These are phyloP conservation scores for Lacanobia oleracea DNA, from an alignment of 2,888 invertebrate species.

Conservation along the genomic window DNA sequence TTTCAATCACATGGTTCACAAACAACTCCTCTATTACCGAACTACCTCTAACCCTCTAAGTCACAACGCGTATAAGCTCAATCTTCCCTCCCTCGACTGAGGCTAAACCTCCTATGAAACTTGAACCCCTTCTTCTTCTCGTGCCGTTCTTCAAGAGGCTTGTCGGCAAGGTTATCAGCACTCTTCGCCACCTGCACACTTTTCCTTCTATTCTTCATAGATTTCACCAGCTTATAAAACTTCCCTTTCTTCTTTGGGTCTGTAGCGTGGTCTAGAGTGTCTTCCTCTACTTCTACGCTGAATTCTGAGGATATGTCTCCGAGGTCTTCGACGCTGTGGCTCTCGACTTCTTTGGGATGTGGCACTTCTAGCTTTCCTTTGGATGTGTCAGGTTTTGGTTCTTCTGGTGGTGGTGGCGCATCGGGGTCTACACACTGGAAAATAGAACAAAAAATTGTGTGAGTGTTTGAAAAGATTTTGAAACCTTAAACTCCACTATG, in stretches of 20 bases:
- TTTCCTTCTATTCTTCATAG: constrained; percentile 88
- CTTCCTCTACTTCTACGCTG: constrained; percentile 87
- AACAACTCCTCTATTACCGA: neutral
- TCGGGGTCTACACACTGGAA: constrained; percentile 87
- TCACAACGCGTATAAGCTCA: constrained; percentile 74
- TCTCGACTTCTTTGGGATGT: constrained; percentile 78
- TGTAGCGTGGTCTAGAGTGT: constrained; percentile 75
- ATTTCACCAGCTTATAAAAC: constrained; percentile 86
- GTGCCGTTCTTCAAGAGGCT: constrained; percentile 79
- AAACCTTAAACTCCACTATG: no score
- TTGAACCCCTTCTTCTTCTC: constrained; percentile 87
- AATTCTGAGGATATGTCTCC: constrained; percentile 89
- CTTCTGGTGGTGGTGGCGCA: constrained; percentile 79
- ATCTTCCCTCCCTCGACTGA: constrained; percentile 86
- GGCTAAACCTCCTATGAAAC: constrained; percentile 86
- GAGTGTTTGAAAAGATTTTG: no score
- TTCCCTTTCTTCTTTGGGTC: constrained; percentile 87
- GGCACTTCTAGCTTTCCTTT: constrained; percentile 82
- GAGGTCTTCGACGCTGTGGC: constrained; percentile 87
- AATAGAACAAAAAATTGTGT: neutral
- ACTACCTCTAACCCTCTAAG: constrained; percentile 50
- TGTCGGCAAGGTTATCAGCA: constrained; percentile 84
- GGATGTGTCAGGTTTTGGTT: constrained; percentile 84
- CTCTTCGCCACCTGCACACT: constrained; percentile 88
- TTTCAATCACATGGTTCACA: constrained; percentile 29